Conservation (phyloP, 1,140 invertebrate species). For the fruit fly (Drosophila melanogaster) region Release_6_plus_ISO1_MT NT_033777.3:10270501-10271000, state of each 20-base stretch:
- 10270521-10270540: conserved; percentile 19
- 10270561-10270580: neutral
- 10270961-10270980: neutral
- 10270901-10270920: conserved; percentile 15
- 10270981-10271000: conserved; percentile 7
- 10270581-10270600: neutral
- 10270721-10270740: conserved; percentile 63
- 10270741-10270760: neutral
- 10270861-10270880: conserved; percentile 15
- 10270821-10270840: conserved; percentile 13
- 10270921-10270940: conserved; percentile 9
- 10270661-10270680: neutral
- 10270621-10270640: too few species aligned
- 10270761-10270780: conserved; percentile 44
- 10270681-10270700: conserved; percentile 3
- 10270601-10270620: neutral
- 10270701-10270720: conserved; percentile 35
- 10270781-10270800: conserved; percentile 31
- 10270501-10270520: neutral
- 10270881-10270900: conserved; percentile 9
- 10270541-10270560: conserved; percentile 6
- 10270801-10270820: conserved; percentile 42
- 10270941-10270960: conserved; percentile 1
- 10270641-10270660: neutral
- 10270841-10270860: neutral